phyloP scores from a whole-genome alignment of 2,888 invertebrate genomes.

The Netelia fuscicornis region DNA sequence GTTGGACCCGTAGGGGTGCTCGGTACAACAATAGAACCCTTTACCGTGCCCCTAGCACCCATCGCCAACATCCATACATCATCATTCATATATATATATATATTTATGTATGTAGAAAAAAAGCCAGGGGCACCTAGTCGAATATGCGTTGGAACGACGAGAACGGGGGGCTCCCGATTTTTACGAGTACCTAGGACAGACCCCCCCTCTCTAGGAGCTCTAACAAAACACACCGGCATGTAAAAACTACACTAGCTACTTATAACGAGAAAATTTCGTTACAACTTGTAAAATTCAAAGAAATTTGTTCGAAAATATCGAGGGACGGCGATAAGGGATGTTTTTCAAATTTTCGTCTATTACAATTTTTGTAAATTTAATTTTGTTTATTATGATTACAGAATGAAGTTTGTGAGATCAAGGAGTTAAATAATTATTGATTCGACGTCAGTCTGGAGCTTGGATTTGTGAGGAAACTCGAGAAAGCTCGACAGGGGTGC shows the following conservation, averaged over 20 bases:
- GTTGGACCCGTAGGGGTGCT: conserved; percentile 70
- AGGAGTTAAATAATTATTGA: too few relatives aligned
- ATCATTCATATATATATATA: conserved; percentile 81
- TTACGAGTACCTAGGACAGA: conserved; percentile 70
- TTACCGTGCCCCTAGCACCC: conserved; percentile 84
- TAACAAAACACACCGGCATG: conserved; percentile 13
- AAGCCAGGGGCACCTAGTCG: conserved; percentile 78
- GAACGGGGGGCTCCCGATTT: conserved; percentile 75
- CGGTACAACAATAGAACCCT: conserved; percentile 84
- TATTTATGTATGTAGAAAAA: conserved; percentile 69
- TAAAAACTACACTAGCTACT: background rate
- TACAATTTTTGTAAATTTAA: too few relatives aligned
- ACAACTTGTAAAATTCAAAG: too few relatives aligned
- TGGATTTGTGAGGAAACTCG: too few relatives aligned
- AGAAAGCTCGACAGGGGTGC: background rate
- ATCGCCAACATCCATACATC: conserved; percentile 84
- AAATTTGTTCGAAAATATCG: too few relatives aligned
- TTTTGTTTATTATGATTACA: too few relatives aligned
- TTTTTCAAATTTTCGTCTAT: background rate
- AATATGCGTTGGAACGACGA: conserved; percentile 48
- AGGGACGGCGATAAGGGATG: too few relatives aligned
- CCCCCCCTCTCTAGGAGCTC: background rate
- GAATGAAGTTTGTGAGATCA: too few relatives aligned
- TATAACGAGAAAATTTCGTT: background rate
- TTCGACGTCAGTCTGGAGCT: too few relatives aligned